A percentile compares a stretch with the other conserved stretches of the same genome.
Evolutionary conservation across 1,140 invertebrate genomes (phyloP).

Genomic region (Apocrypta bakeri): DNA sequence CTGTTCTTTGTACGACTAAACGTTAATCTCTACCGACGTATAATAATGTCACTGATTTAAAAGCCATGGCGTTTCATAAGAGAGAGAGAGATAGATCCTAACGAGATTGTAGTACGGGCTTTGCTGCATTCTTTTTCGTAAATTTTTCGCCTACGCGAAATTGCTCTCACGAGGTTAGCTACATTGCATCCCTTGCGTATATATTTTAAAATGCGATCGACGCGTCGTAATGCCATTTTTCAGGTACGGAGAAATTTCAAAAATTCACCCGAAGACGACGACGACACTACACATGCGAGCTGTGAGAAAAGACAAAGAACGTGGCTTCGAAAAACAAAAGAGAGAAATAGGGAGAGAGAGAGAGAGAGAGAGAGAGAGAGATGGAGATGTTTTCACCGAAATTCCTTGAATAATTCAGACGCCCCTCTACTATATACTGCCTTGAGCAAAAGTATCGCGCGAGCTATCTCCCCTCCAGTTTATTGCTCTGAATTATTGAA

Average conservation of each 20-base stretch:
- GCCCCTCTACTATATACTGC: not conserved
- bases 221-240: not conserved
- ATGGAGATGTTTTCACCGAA: conserved; percentile 56
- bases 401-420: conserved; percentile 61
- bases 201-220: not conserved
- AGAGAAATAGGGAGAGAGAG: not conserved
- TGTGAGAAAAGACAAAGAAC: not conserved
- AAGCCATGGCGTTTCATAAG: not conserved
- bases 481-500: conserved; percentile 63
- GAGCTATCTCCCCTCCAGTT: conserved; percentile 40
- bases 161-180: not conserved
- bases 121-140: not conserved
- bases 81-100: not conserved
- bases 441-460: conserved; percentile 52
- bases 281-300: not conserved
- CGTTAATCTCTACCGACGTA: not conserved
- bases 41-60: not conserved
- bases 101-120: not conserved
- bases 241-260: not conserved
- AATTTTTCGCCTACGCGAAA: not conserved
- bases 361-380: conserved; percentile 23
- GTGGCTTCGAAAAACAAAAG: not conserved
- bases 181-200: not conserved
- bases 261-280: not conserved
- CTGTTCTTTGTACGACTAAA: not conserved